phyloP scores from a whole-genome alignment of 2,888 invertebrate genomes.

The Sphaerolaimus hirsutus region DNA sequence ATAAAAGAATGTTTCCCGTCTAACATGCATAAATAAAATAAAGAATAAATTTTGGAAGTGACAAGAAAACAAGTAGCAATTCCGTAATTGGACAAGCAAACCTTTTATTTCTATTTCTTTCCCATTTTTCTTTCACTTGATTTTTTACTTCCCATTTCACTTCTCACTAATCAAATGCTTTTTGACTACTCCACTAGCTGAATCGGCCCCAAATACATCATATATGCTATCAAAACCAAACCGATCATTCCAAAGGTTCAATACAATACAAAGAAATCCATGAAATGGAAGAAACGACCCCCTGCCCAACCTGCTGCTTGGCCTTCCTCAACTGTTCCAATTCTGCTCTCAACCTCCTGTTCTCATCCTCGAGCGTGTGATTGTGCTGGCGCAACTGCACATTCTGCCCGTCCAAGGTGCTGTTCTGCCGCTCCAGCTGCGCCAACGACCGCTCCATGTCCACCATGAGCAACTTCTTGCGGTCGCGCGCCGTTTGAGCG shows the following conservation, averaged over 20 bases:
- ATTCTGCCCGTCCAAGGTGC: too few species aligned
- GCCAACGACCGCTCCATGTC: conserved; percentile 46
- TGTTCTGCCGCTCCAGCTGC: conserved; percentile 28
- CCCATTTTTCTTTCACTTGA: background rate
- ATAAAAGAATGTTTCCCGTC: background rate
- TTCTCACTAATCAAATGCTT: too few species aligned
- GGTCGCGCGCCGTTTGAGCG: conserved; percentile 82
- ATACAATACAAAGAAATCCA: too few species aligned
- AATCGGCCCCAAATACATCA: background rate
- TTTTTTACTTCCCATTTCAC: background rate
- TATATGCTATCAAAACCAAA: background rate
- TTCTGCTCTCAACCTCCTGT: conserved; percentile 9
- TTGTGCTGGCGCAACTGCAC: conserved; percentile 28
- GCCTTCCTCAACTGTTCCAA: conserved; percentile 2
- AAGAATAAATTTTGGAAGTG: background rate
- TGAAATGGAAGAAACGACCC: too few species aligned
- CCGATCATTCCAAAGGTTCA: too few species aligned
- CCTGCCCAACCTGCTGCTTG: background rate
- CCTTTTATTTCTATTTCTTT: too few species aligned
- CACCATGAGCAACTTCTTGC: conserved; percentile 75
- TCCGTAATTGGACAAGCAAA: too few species aligned
- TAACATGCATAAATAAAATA: background rate
- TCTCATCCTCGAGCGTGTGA: conserved; percentile 12
- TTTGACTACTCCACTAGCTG: too few species aligned
- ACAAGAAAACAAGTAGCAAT: background rate